phyloP scores from a whole-genome alignment of 2,888 invertebrate genomes.

The Microplitis deprimator region DNA sequence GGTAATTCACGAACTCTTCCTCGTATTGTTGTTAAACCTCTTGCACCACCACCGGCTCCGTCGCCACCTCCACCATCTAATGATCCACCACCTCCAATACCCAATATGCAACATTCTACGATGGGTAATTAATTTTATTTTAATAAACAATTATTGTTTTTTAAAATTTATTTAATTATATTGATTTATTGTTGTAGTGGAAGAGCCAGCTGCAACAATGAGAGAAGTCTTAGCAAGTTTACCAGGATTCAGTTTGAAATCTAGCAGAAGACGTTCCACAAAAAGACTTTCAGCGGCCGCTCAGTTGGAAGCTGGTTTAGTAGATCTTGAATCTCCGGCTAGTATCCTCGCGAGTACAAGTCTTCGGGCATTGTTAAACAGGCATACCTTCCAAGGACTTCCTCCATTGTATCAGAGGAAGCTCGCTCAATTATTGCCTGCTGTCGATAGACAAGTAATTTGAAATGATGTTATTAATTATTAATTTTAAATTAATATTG shows the following conservation, averaged over 20 bases:
- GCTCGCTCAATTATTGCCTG: constrained; percentile 90
- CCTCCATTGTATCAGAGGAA: constrained; percentile 94
- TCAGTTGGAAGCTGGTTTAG: constrained; percentile 93
- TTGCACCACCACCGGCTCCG: constrained; percentile 79
- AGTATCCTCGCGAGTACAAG: constrained; percentile 95
- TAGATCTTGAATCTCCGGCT: constrained; percentile 96
- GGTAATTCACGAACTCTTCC: constrained; percentile 79
- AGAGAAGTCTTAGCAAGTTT: constrained; percentile 89
- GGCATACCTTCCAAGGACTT: constrained; percentile 90
- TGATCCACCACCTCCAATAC: constrained; percentile 58
- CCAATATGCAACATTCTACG: constrained; percentile 61
- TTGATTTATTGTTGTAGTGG: constrained; percentile 55
- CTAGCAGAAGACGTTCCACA: constrained; percentile 82
- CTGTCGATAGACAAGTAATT: constrained; percentile 82
- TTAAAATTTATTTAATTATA: constrained; percentile 1
- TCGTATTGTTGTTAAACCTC: constrained; percentile 86
- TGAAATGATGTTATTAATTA: neutral
- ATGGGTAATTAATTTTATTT: constrained; percentile 54
- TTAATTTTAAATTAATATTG: neutral
- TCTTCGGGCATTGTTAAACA: constrained; percentile 89
- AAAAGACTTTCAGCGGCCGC: constrained; percentile 92
- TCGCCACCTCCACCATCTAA: constrained; percentile 67
- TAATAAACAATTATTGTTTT: neutral
- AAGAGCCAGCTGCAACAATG: constrained; percentile 83
- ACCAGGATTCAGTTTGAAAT: constrained; percentile 88